Base-by-base conservation (phyloP, 2,113 vertebrate genomes). In the Rhabdornis inornatus region DNA sequence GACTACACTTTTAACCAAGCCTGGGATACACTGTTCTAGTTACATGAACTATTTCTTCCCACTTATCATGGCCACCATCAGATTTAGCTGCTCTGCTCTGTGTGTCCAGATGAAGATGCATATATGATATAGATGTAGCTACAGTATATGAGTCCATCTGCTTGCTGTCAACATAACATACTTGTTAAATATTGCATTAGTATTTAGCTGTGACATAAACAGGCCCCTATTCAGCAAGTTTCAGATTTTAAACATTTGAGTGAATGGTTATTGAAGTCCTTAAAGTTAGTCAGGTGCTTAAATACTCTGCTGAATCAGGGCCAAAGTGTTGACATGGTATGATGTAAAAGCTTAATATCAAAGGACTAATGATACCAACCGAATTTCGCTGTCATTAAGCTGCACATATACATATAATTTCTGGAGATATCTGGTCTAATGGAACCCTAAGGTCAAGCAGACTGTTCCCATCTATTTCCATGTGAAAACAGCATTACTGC, bases 101-200 rank as follows among this genome's bases (percentile, higher is more conserved):
- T 49, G 31, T 78, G 91, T 89, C 87, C 76, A 94, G 81, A 89
- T 79, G 76, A 87, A 83, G 66, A 87, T 55, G 72, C 71, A 59
- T 33, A 55, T 83, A 95, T 80, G 78, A 91, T 64, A 60, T 4
- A 84, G 85, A 92, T 69, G 60, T 31, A 69, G 65, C 22, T 76
- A 68, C 86, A 69, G 65, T 27, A 90, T 44, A 35, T 8, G 56
- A 90, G 50, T 74, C 88, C 78, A 94, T 39, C 69, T 60, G 82
- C 87, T 95, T 61, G 15, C 95, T 94, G 95, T 77, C 94, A 88
- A 13, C 44, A 33, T 81, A 79, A 93, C 53, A 47, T 5, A n/a
- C 60, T 71, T 53, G 42, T 85, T 72, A 92, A 87, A 89, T 65
- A 71, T 4, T 79, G 53, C 28, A 49, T 68, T 44, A 42, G 11